Conservation (phyloP, 2,797 vertebrate genomes). For the Lacerta agilis region DNA sequence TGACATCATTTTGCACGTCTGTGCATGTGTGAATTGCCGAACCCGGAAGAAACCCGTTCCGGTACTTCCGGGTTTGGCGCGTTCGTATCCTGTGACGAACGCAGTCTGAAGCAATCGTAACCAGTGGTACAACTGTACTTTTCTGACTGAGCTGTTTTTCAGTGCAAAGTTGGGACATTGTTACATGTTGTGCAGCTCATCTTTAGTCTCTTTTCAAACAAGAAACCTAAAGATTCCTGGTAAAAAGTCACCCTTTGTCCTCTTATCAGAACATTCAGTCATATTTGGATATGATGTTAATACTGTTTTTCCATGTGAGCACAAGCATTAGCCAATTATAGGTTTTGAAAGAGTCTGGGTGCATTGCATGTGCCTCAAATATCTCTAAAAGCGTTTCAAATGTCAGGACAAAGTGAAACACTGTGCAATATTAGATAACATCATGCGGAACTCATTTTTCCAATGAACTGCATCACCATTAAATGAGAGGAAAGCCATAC, state of each 20-base stretch:
- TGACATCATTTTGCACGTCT: too few species aligned
- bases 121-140: too few species aligned
- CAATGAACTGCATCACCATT: neutral
- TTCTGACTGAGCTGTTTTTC: neutral
- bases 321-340: slow-evolving; percentile 44
- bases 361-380: slow-evolving; percentile 30
- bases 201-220: neutral
- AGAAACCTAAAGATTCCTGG: slow-evolving; percentile 9
- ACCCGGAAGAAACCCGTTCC: too few species aligned
- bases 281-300: slow-evolving; percentile 28
- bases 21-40: too few species aligned
- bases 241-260: slow-evolving; percentile 27
- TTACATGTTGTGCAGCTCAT: neutral
- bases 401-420: slow-evolving; percentile 5
- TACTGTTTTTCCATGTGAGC: slow-evolving; percentile 33
- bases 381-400: slow-evolving; percentile 28
- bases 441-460: slow-evolving; percentile 14
- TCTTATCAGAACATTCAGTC: slow-evolving; percentile 11
- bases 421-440: neutral
- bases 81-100: too few species aligned
- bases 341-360: slow-evolving; percentile 25
- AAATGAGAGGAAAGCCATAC: slow-evolving; percentile 2
- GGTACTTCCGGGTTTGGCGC: too few species aligned
- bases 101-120: too few species aligned
- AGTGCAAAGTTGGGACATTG: neutral